Evolutionary conservation across 1,140 invertebrate species (phyloP), one percentile per base, ranked within the genome.

Genomic region (Laupala kohalensis): DNA sequence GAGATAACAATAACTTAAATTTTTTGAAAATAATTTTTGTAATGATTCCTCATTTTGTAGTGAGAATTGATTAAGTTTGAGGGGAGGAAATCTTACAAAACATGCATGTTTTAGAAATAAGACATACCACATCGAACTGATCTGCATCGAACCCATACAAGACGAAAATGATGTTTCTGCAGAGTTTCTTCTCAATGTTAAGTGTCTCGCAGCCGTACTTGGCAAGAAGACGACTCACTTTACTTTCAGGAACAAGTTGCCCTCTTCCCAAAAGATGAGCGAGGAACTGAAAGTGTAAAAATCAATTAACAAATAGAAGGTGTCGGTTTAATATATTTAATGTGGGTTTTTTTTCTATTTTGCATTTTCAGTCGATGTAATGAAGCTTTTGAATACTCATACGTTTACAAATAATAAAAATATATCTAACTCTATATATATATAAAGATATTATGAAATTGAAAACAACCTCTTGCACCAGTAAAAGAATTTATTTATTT

Each of bases 41-140:
- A n/a, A n/a, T n/a, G n/a, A n/a, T 53, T 53, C 37, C 9, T 53
- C 37, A 2, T 53, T 53, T 19, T 9, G 19, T 53, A 53, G 19
- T 53, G 37, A 53, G 4, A 2, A 53, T 13, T 53, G 37, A 53
- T 13, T 53, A 53, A 53, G 37, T 53, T 53, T 53, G 9, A 53
- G 9, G 4, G 19, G 19, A 2, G 0, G 37, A 53, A 53, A 53
- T 53, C 9, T 4, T 0, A 9, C 19, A 19, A 13, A 2, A 4
- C 37, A 53, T 53, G 37, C 37, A 13, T 53, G n/a, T 53, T 53
- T 53, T 53, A 9, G 1, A 19, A 13, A 15, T 12, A 25, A 12
- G 1, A 66, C 67, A 28, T 29, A 69, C 67, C 67, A 19, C 12
- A 30, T 69, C 30, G 29, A 69, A 69, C 67, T 69, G 67, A n/a